phyloP scores from a whole-genome alignment of 2,888 invertebrate species.

The Tineola bisselliella region DNA sequence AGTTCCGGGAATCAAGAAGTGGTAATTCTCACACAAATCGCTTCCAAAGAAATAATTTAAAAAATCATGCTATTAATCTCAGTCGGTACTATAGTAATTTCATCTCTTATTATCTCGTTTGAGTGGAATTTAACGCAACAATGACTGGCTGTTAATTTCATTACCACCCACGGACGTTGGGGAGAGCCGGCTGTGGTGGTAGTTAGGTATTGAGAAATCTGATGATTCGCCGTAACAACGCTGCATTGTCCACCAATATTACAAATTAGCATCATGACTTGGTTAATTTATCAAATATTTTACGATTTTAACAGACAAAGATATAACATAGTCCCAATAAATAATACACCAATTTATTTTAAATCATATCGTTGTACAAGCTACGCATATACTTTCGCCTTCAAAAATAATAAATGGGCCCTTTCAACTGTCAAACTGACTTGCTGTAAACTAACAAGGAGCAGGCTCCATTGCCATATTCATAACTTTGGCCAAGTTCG shows the following conservation, averaged over 20 bases:
- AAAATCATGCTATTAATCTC: conserved; percentile 25
- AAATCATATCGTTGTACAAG: no score
- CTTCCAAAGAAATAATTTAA: conserved; percentile 21
- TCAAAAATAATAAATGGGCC: conserved; percentile 1
- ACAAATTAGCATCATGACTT: conserved; percentile 50
- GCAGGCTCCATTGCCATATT: conserved; percentile 4
- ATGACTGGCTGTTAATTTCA: conserved; percentile 56
- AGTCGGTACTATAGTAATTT: conserved; percentile 21
- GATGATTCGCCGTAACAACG: conserved; percentile 29
- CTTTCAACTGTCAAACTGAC: background rate
- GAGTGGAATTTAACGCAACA: conserved; percentile 55
- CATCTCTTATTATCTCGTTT: conserved; percentile 43
- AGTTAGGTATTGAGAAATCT: background rate
- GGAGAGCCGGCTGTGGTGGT: background rate
- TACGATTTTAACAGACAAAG: background rate
- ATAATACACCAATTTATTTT: no score
- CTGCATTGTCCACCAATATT: conserved; percentile 45
- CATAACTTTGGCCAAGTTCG: conserved; percentile 2
- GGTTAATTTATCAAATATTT: background rate
- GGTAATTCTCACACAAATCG: background rate
- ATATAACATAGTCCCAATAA: background rate
- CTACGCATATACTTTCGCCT: background rate
- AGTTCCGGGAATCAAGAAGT: conserved; percentile 17
- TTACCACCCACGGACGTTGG: conserved; percentile 49
- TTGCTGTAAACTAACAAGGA: background rate